Evolutionary conservation across 2,797 vertebrate species (phyloP).

Genomic region (Cheirogaleus major): DNA sequence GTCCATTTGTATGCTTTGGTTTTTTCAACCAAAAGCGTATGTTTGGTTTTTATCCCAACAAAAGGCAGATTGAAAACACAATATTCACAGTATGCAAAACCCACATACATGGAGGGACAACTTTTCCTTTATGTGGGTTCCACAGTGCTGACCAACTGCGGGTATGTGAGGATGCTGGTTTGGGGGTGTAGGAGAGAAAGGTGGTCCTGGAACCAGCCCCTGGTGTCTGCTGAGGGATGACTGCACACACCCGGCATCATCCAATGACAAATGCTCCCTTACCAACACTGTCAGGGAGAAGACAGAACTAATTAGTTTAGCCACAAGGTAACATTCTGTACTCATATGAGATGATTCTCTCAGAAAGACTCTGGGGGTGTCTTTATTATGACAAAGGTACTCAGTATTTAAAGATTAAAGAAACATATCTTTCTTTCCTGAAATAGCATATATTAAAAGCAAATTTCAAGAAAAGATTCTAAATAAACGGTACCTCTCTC

Average conservation of each 20-base stretch:
- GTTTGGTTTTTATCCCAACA: neutral
- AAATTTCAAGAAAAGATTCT: neutral
- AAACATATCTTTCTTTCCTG: constrained; percentile 21
- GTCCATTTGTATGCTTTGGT: neutral
- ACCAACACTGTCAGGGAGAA: fast-evolving
- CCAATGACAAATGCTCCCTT: neutral
- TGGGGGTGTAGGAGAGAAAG: neutral
- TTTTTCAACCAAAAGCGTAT: neutral
- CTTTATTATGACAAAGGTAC: neutral
- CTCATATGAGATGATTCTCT: neutral
- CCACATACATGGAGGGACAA: neutral
- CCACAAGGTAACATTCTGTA: neutral
- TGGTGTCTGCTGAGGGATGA: neutral
- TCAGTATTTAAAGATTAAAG: neutral
- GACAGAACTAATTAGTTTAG: neutral
- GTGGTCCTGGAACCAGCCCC: neutral
- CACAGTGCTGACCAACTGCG: neutral
- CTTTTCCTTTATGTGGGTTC: neutral
- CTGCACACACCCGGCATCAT: neutral
- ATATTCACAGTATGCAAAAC: neutral
- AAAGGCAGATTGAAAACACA: neutral
- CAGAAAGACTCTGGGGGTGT: neutral
- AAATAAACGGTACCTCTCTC: neutral
- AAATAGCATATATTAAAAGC: neutral
- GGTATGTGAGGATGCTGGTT: neutral